Percentiles rank a stretch among this genome's conserved stretches.
Conservation (phyloP, 2,797 vertebrate species). For the Macropus fuliginosus region DNA sequence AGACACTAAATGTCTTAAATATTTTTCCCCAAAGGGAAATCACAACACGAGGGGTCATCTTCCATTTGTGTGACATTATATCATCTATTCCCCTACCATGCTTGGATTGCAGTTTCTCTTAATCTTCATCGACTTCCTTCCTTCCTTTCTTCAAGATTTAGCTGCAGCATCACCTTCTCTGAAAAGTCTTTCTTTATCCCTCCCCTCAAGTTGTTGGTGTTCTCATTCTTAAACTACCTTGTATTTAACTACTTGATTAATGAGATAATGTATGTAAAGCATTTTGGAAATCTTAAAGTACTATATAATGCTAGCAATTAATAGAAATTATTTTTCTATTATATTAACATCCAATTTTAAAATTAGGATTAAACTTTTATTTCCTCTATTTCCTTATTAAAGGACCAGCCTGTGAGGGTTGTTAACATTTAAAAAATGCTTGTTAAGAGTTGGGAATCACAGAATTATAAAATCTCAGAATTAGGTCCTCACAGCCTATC, state of each 20-base stretch:
- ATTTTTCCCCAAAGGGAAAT: neutral
- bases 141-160: neutral
- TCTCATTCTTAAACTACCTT: neutral
- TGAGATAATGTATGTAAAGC: neutral
- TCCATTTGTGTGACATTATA: neutral
- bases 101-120: neutral
- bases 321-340: neutral
- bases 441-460: neutral
- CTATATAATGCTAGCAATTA: neutral
- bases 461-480: too few species aligned
- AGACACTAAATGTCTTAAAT: neutral
- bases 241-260: neutral
- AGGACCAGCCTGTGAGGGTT: neutral
- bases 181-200: neutral
- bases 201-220: neutral
- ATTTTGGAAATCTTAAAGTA: neutral
- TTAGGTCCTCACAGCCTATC: neutral
- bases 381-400: neutral
- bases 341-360: neutral
- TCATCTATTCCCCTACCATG: too few species aligned
- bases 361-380: neutral
- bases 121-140: neutral
- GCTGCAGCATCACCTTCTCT: neutral
- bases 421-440: neutral
- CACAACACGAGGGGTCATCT: neutral